These are phyloP conservation scores for Cygnus atratus DNA, from an alignment of 2,113 vertebrate genomes.

Conservation along the genomic window DNA sequence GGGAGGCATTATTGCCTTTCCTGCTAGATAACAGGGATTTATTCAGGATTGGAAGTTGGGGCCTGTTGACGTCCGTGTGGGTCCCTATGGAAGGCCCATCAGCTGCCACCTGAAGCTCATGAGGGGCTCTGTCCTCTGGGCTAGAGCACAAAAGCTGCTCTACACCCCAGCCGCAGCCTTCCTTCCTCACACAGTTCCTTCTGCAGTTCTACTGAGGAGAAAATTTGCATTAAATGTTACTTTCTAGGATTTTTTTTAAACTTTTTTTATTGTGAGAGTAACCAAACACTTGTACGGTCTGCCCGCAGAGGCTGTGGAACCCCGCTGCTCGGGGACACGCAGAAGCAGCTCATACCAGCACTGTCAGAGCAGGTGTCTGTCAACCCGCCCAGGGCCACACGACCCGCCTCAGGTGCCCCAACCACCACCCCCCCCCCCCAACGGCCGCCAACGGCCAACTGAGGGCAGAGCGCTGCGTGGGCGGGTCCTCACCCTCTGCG, in stretches of 20 bases:
- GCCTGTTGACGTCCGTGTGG: too few species aligned
- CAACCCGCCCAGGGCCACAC: too few species aligned
- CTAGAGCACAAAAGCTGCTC: background rate
- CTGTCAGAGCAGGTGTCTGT: too few species aligned
- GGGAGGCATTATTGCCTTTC: background rate
- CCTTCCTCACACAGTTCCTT: background rate
- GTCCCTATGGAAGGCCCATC: background rate
- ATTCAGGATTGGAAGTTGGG: background rate
- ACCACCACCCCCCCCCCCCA: too few species aligned
- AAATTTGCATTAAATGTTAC: background rate
- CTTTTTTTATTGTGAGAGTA: background rate
- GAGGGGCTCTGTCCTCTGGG: background rate
- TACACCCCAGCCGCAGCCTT: background rate
- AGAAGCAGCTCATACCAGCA: too few species aligned
- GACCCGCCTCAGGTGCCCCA: fast-evolving
- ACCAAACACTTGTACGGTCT: background rate
- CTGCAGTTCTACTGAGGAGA: background rate
- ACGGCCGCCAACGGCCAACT: background rate
- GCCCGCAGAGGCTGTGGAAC: background rate
- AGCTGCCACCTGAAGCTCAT: background rate
- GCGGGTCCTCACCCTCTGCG: background rate
- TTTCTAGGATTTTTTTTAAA: background rate
- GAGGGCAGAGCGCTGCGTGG: background rate
- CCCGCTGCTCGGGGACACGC: background rate
- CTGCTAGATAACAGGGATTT: background rate